Base-by-base conservation (phyloP, 2,113 vertebrate genomes). In the Ptychochromis oligacanthus region DNA sequence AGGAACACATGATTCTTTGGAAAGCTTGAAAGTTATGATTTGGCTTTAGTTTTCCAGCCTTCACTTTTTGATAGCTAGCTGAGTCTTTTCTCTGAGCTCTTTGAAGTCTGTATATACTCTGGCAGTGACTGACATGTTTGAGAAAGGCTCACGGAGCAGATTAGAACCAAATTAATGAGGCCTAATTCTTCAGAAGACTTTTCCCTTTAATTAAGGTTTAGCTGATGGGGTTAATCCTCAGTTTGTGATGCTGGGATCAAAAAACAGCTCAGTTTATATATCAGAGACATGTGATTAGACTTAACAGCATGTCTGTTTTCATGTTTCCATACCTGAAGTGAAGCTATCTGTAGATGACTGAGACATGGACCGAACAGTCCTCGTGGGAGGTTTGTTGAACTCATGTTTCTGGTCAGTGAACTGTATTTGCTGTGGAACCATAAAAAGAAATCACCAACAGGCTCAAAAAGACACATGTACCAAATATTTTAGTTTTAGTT, bases 321-420 rank as follows among this genome's bases (percentile, higher is more conserved):
- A 22, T 54, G 72, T 76, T 81, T 80, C 18, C 93, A 2, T 92
- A 99, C 98, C 98, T 92, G 98, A 98, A 91, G 96, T 97, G 88
- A 95, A 95, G 93, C 97, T 98, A 40, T 98, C 97, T 5, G 96
- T 96, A 0, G 97, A 98, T 0, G 96, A 97, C 88, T 97, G 97
- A 1, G 97, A 98, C 93, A 97, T 96, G 81, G 98, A 98, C 18
- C 93, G 97, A 6, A 95, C 96, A 0, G 96, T 96, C 95, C 97
- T 98, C 5, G 93, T 96, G 1, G 96, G 95, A 65, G 95, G 97
- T 82, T 97, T 97, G 95, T 97, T 97, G 94, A 98, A 99, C 70
- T 98, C 97, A 77, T 97, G 96, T 83, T 97, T 97, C 78, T 97
- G 96, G 88, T 98, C 96, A 43, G 95, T 96, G 87, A 97, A 95